Evolutionary conservation across 1,140 invertebrate genomes (phyloP), one percentile per base, ranked within the genome.

Genomic region (Branchinecta lynchi): DNA sequence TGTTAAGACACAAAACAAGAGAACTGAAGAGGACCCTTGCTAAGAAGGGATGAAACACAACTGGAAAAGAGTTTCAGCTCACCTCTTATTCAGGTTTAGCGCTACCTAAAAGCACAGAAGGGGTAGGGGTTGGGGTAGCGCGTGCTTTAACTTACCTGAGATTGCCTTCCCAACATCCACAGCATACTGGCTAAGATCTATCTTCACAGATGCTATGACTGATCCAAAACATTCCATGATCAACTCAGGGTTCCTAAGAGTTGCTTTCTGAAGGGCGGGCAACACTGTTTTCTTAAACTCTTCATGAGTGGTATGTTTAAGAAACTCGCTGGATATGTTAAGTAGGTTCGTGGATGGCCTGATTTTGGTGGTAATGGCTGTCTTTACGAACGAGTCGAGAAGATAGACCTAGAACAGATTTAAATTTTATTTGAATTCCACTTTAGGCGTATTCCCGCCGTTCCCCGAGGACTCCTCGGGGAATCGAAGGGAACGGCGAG

Each of bases 171-270:
- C 87, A 67, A 96, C 83, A 72, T 93, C 89, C 68, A 84, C 76
- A 20, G 86, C 86, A 80, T 89, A 89, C 66, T 83, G 82, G 76
- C 90, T 93, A 15, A 96, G 79, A 78, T 93, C 89, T 9, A 94
- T 76, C 69, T 84, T 83, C 1, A 95, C 74, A 60, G 85, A 84
- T 20, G 80, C 80, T 15, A 96, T 76, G 72, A 94, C 84, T 43
- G 86, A 80, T 8, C 86, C 87, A 60, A 96, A 86, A 66, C 85
- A 86, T 78, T 89, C 83, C 43, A 96, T 83, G 71, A 92, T 89
- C 32, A 92, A 86, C 83, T 98, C 95, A 0, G 95, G 92, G 79
- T 90, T 96, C 70, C 95, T 79, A n/a, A 98, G 79, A 84, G 97
- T 88, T 8, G 91, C 86, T 78, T 93, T 93, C 76, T 93, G 89